A percentile compares a stretch with the other conserved stretches of the same genome.
phyloP scores from a whole-genome alignment of 2,888 invertebrate species.

The Drosophila kambysellisi region DNA sequence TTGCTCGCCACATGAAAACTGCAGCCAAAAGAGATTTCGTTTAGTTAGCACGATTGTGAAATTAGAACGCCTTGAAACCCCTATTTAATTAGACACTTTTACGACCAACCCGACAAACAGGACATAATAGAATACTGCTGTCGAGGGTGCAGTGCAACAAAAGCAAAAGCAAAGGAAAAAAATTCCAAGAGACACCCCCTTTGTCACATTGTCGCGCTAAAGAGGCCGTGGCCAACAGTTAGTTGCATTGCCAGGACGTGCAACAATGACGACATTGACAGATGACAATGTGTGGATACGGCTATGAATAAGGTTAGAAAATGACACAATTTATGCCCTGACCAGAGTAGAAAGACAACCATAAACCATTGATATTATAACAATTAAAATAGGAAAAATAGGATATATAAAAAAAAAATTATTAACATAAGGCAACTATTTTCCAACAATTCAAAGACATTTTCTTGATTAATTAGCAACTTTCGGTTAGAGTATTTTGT shows the following conservation, averaged over 20 bases:
- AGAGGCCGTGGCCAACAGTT: constrained; percentile 44
- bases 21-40: constrained; percentile 41
- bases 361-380: background rate
- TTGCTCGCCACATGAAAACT: constrained; percentile 43
- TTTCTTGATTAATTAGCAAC: background rate
- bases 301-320: constrained; percentile 3
- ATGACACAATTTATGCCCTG: constrained; percentile 50
- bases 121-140: constrained; percentile 29
- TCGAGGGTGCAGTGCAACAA: constrained; percentile 31
- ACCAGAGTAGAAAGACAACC: background rate
- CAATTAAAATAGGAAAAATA: background rate
- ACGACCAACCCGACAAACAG: constrained; percentile 26
- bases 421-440: background rate
- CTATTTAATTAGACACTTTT: constrained; percentile 74
- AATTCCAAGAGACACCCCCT: constrained; percentile 41
- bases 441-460: background rate
- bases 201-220: constrained; percentile 49
- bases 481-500: constrained; percentile 24
- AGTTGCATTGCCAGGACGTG: constrained; percentile 64
- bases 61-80: constrained; percentile 47
- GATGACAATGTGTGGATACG: constrained; percentile 15
- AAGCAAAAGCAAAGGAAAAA: constrained; percentile 7
- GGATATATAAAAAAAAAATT: background rate
- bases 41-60: constrained; percentile 51
- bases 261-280: constrained; percentile 51